Percentiles rank a stretch among this genome's conserved stretches.
Evolutionary conservation across 53 echinoderm and acorn worm species (phyloP).

Genomic region (Stichopus horrens): DNA sequence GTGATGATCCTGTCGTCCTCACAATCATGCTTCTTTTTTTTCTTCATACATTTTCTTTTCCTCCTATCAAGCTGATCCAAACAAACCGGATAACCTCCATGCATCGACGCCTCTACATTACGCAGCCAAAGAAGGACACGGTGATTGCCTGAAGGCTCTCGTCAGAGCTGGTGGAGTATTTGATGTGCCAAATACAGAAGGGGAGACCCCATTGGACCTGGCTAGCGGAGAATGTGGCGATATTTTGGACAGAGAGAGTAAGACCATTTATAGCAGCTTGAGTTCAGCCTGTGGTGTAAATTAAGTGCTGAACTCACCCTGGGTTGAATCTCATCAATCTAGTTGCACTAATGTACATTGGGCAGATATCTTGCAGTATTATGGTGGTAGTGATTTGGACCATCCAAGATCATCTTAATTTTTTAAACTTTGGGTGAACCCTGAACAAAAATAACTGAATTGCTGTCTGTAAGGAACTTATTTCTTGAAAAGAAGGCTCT

Average conservation of each 20-base stretch:
- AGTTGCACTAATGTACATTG: no score
- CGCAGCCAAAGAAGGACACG: conserved; percentile 82
- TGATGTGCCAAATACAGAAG: conserved; percentile 68
- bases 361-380: no score
- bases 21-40: no score
- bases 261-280: conserved; percentile 30
- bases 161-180: conserved; percentile 80
- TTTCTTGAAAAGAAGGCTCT: no score
- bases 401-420: no score
- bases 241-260: conserved; percentile 84
- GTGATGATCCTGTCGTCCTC: no score
- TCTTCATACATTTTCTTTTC: no score
- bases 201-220: conserved; percentile 73
- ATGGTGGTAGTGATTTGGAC: no score
- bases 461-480: no score
- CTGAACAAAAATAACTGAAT: no score
- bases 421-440: no score
- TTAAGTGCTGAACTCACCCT: neutral
- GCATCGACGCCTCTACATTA: conserved; percentile 87
- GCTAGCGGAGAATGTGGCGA: conserved; percentile 72
- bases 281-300: neutral
- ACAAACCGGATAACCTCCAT: conserved; percentile 72
- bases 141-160: conserved; percentile 75
- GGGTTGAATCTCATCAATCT: no score
- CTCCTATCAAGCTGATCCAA: conserved; percentile 68